These are phyloP conservation scores for Leptinotarsa tumamoca DNA, from an alignment of 2,888 invertebrate species.

Conservation along the genomic window DNA sequence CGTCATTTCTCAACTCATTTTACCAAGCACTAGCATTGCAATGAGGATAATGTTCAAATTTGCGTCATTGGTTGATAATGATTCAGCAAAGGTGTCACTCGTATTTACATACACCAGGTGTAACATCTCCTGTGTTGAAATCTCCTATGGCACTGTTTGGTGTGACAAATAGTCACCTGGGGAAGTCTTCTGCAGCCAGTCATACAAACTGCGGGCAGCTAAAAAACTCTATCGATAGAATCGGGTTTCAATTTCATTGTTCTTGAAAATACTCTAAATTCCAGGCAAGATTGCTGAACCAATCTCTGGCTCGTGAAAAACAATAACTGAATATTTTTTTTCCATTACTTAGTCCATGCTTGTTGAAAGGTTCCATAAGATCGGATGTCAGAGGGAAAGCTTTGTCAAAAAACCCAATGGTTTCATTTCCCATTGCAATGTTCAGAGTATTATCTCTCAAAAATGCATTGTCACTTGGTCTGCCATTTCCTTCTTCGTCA, in stretches of 20 bases:
- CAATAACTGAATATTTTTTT: background rate
- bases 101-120: too few relatives aligned
- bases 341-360: background rate
- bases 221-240: slow-evolving; percentile 30
- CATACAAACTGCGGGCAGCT: slow-evolving; percentile 23
- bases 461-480: slow-evolving; percentile 16
- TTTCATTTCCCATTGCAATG: background rate
- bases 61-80: too few relatives aligned
- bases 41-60: too few relatives aligned
- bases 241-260: slow-evolving; percentile 24
- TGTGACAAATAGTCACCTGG: background rate
- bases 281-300: background rate
- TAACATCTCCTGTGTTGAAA: too few relatives aligned
- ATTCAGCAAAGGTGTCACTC: too few relatives aligned
- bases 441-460: slow-evolving; percentile 13
- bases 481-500: slow-evolving; percentile 17
- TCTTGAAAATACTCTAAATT: slow-evolving; percentile 25
- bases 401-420: background rate
- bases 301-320: background rate
- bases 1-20: too few relatives aligned
- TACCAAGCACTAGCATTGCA: too few relatives aligned
- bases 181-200: background rate
- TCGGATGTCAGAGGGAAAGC: background rate
- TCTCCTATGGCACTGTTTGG: too few relatives aligned
- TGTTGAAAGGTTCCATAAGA: background rate